Evolutionary conservation across 2,113 vertebrate genomes (phyloP).

Genomic region (Acinonyx jubatus): DNA sequence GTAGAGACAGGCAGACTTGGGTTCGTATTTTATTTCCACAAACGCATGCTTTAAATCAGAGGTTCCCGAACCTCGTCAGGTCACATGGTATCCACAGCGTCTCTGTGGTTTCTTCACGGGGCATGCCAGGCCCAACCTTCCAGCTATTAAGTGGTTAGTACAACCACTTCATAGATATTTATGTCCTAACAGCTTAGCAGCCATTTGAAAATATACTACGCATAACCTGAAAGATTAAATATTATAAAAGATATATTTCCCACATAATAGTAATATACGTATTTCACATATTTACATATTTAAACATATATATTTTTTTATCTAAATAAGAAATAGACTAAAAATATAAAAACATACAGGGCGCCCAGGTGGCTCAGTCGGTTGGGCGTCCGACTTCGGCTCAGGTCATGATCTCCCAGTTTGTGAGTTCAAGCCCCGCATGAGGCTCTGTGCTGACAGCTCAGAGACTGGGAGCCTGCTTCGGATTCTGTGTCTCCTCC

Average conservation of each 20-base stretch:
- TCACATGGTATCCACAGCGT: neutral
- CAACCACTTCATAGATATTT: neutral
- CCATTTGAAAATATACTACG: neutral
- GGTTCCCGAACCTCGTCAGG: neutral
- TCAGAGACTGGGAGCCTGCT: too few species aligned
- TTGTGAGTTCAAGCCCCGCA: too few species aligned
- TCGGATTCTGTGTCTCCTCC: too few species aligned
- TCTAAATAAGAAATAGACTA: neutral
- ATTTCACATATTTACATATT: neutral
- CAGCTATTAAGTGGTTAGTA: neutral
- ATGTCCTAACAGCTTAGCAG: neutral
- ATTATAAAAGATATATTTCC: neutral
- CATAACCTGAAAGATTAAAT: neutral
- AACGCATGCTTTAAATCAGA: neutral
- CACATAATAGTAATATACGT: neutral
- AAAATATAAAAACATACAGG: neutral
- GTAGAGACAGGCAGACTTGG: neutral
- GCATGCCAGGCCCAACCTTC: neutral
- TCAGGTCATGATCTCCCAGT: too few species aligned
- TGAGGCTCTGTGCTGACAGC: too few species aligned
- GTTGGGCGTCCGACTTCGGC: too few species aligned
- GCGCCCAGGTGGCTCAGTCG: too few species aligned
- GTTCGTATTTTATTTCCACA: neutral
- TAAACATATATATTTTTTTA: neutral
- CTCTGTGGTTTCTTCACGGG: neutral